A percentile compares a stretch with the other conserved stretches of the same genome.
These are phyloP conservation scores for Germaria angustata DNA, from an alignment of 2,888 invertebrate species.

Conservation along the genomic window DNA sequence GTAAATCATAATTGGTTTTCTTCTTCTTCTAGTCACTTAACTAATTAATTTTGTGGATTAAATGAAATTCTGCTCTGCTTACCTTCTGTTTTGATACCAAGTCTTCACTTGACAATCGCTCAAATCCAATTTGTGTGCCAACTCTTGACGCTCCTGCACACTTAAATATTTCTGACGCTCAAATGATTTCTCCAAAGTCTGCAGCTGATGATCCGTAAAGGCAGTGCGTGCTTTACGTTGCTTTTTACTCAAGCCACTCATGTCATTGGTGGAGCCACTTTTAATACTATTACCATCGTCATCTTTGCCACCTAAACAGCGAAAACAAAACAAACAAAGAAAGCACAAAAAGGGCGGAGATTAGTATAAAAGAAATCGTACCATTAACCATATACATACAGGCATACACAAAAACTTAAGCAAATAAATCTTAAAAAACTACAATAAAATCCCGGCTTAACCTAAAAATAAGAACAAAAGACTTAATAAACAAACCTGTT, in stretches of 20 bases:
- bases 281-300: slow-evolving; percentile 84
- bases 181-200: slow-evolving; percentile 97
- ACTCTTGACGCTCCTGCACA: slow-evolving; percentile 98
- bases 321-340: not conserved
- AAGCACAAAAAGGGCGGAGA: slow-evolving; percentile 59
- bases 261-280: slow-evolving; percentile 80
- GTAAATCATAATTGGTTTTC: too few relatives aligned
- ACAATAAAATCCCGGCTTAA: slow-evolving; percentile 1
- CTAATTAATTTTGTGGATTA: too few relatives aligned
- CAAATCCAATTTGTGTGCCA: slow-evolving; percentile 96
- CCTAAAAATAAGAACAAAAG: slow-evolving; percentile 23
- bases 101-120: slow-evolving; percentile 99
- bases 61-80: slow-evolving; percentile 73
- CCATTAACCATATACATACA: not conserved
- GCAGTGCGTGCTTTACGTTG: slow-evolving; percentile 98
- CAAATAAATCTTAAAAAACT: not conserved
- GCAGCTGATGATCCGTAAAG: slow-evolving; percentile 98
- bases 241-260: slow-evolving; percentile 88
- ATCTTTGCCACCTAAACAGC: slow-evolving; percentile 88
- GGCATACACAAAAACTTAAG: slow-evolving; percentile 15
- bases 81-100: slow-evolving; percentile 99
- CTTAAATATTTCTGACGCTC: slow-evolving; percentile 98
- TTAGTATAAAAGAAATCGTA: slow-evolving; percentile 10
- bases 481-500: slow-evolving; percentile 58
- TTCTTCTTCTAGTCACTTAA: too few relatives aligned